phyloP scores from a whole-genome alignment of 1,140 invertebrate genomes.

The Venustaconcha ellipsiformis region DNA sequence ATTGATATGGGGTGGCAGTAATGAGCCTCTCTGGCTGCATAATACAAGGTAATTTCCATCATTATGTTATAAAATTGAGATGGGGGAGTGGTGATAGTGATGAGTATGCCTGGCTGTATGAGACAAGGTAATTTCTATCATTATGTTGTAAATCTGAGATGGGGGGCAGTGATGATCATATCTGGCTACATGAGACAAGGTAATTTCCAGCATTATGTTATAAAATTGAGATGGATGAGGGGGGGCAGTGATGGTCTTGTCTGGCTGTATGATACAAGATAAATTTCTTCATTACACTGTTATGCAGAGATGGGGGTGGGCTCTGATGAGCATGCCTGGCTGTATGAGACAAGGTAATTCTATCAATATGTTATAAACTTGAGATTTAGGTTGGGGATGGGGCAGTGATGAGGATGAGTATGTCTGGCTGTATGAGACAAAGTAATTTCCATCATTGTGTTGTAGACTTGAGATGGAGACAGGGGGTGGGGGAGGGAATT shows the following conservation, averaged over 20 bases:
- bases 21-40: slow-evolving; percentile 49
- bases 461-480: slow-evolving; percentile 50
- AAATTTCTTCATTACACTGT: slow-evolving; percentile 45
- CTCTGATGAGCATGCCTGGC: slow-evolving; percentile 41
- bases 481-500: background rate
- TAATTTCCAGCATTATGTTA: slow-evolving; percentile 45
- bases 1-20: slow-evolving; percentile 41
- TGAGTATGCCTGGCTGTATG: slow-evolving; percentile 46
- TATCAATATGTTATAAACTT: slow-evolving; percentile 50
- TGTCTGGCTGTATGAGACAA: slow-evolving; percentile 56
- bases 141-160: slow-evolving; percentile 57
- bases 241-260: slow-evolving; percentile 15
- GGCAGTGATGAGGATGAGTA: background rate
- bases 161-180: slow-evolving; percentile 32
- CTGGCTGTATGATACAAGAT: slow-evolving; percentile 60
- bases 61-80: slow-evolving; percentile 56
- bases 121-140: slow-evolving; percentile 51
- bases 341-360: slow-evolving; percentile 60
- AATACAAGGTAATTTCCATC: slow-evolving; percentile 54
- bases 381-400: slow-evolving; percentile 9
- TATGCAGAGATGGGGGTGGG: slow-evolving; percentile 46
- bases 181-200: slow-evolving; percentile 60
- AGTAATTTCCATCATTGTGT: slow-evolving; percentile 44
- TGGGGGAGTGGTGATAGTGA: no score
- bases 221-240: slow-evolving; percentile 41